Percentiles rank a stretch among this genome's conserved stretches.
phyloP scores from a whole-genome alignment of 2,797 vertebrate genomes.

The Chaetodon trifasciatus region DNA sequence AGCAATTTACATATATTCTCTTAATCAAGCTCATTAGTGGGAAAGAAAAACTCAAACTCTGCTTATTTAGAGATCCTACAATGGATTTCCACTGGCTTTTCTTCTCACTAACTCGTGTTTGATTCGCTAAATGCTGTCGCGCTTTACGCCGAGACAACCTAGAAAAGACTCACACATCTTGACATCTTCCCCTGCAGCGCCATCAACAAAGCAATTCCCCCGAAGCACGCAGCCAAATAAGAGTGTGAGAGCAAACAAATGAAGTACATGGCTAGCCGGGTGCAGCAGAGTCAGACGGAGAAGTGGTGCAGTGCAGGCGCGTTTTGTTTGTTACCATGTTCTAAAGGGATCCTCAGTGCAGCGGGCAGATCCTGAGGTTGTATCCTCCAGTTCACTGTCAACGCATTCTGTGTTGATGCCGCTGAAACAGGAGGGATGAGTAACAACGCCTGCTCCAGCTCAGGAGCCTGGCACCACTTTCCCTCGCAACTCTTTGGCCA shows the following conservation, averaged over 20 bases:
- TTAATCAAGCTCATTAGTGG: conserved; percentile 50
- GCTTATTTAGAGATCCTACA: conserved; percentile 10
- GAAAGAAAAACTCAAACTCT: conserved; percentile 2
- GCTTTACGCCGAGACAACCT: not conserved
- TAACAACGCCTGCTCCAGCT: conserved; percentile 12
- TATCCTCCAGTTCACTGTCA: not conserved
- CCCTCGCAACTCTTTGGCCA: conserved; percentile 34
- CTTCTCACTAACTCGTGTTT: not conserved
- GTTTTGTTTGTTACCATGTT: not conserved
- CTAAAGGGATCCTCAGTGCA: not conserved
- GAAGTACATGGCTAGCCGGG: not conserved
- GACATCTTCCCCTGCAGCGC: conserved; percentile 18
- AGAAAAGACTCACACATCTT: conserved; percentile 5
- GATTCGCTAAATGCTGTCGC: conserved; percentile 6
- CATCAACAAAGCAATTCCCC: conserved; percentile 19
- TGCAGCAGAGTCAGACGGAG: conserved; percentile 7
- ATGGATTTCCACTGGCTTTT: conserved; percentile 21
- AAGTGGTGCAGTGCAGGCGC: conserved; percentile 31
- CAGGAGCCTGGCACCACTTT: conserved; percentile 19
- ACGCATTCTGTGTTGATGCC: not conserved
- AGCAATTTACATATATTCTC: conserved; percentile 21
- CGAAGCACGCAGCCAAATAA: conserved; percentile 24
- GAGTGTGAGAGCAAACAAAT: conserved; percentile 25
- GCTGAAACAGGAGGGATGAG: conserved; percentile 36
- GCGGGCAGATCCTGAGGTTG: conserved; percentile 5